These are phyloP conservation scores for Mesorhabditis spiculigera DNA, from an alignment of 2,888 invertebrate genomes.

Conservation along the genomic window DNA sequence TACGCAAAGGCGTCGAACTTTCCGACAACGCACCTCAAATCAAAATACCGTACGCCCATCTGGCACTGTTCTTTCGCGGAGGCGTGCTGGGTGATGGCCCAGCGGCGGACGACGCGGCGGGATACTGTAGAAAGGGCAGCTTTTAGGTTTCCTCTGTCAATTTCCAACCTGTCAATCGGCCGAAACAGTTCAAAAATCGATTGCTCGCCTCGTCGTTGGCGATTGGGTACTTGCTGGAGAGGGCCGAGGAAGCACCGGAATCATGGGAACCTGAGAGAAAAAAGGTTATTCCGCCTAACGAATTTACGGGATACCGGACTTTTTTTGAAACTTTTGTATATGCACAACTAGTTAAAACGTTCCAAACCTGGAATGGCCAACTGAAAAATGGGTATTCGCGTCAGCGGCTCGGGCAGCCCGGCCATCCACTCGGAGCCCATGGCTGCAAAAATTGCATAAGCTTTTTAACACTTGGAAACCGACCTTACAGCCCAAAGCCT, in stretches of 20 bases:
- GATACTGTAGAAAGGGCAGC: slow-evolving; percentile 10
- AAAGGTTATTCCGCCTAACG: background rate
- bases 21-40: background rate
- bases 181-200: slow-evolving; percentile 14
- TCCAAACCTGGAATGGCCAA: slow-evolving; percentile 31
- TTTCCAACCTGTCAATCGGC: slow-evolving; percentile 5
- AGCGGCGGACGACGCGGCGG: slow-evolving; percentile 23
- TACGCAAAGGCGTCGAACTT: too few relatives aligned
- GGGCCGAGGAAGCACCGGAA: slow-evolving; percentile 26
- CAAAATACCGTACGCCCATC: slow-evolving; percentile 4
- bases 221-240: slow-evolving; percentile 23
- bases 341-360: too few relatives aligned
- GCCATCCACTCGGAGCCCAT: slow-evolving; percentile 31
- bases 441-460: background rate
- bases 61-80: background rate
- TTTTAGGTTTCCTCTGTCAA: slow-evolving; percentile 10
- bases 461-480: background rate
- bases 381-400: slow-evolving; percentile 19
- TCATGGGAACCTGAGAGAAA: slow-evolving; percentile 32
- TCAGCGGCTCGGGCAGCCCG: slow-evolving; percentile 21
- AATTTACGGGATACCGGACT: too few relatives aligned
- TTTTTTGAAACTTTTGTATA: too few relatives aligned
- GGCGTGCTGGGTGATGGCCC: slow-evolving; percentile 36
- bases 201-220: slow-evolving; percentile 29
- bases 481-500: too few relatives aligned